Evolutionary conservation across 2,797 vertebrate species (phyloP).

Genomic region (Decapterus maruadsi): DNA sequence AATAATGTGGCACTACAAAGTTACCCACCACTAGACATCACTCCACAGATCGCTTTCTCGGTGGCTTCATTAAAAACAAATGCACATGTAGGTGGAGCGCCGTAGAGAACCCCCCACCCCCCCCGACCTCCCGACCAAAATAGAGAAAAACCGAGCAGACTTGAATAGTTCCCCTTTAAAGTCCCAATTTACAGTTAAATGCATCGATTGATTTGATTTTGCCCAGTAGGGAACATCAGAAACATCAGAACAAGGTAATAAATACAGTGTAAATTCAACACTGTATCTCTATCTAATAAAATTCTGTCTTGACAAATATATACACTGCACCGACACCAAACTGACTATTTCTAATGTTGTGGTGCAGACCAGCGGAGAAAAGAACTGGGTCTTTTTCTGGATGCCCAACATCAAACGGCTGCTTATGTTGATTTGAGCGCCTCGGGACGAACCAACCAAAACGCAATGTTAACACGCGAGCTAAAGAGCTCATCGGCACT

Average conservation of each 20-base stretch:
- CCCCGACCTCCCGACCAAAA: too few relatives aligned
- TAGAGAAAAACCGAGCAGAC: too few relatives aligned
- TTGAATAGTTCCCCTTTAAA: too few relatives aligned
- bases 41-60: too few relatives aligned
- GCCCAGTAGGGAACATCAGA: not conserved
- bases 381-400: not conserved
- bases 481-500: too few relatives aligned
- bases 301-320: not conserved
- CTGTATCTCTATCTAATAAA: not conserved
- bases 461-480: not conserved
- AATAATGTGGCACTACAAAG: too few relatives aligned
- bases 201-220: not conserved
- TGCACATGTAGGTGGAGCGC: too few relatives aligned
- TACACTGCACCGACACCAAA: not conserved
- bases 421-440: not conserved
- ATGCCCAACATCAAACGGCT: not conserved
- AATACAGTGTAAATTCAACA: not conserved
- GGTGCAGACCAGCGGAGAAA: not conserved
- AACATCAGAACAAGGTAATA: not conserved
- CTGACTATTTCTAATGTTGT: too few relatives aligned
- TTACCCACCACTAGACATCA: too few relatives aligned
- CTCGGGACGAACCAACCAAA: not conserved
- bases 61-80: too few relatives aligned
- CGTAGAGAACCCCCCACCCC: too few relatives aligned
- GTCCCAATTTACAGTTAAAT: not conserved